Conservation (phyloP, 2,888 invertebrate genomes). For the Phengaris alcon region DNA sequence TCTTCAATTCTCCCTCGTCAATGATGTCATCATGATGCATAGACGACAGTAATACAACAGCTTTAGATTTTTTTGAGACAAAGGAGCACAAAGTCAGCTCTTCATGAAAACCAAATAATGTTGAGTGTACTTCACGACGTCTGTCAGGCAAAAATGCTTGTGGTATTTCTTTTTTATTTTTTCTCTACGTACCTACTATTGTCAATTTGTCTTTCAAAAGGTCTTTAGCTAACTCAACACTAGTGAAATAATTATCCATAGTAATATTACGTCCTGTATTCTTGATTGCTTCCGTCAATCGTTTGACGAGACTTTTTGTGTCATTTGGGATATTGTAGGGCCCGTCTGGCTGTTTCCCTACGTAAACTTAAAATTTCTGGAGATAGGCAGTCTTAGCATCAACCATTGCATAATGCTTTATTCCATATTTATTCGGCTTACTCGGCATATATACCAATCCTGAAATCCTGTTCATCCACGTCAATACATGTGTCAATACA, state of each 20-base stretch:
- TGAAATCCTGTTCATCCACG: too few species aligned
- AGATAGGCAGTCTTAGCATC: not conserved
- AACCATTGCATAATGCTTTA: slow-evolving; percentile 32
- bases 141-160: too few species aligned
- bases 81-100: too few species aligned
- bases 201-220: not conserved
- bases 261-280: slow-evolving; percentile 29
- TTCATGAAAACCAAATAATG: too few species aligned
- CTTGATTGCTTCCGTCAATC: slow-evolving; percentile 31
- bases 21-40: too few species aligned
- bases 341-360: slow-evolving; percentile 30
- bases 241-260: not conserved
- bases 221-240: not conserved
- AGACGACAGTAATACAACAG: too few species aligned
- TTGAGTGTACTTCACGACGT: too few species aligned
- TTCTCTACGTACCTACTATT: not conserved
- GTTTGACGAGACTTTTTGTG: slow-evolving; percentile 30
- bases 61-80: too few species aligned
- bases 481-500: too few species aligned
- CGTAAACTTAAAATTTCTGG: slow-evolving; percentile 30
- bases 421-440: slow-evolving; percentile 33
- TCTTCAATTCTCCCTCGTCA: too few species aligned
- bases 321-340: slow-evolving; percentile 26
- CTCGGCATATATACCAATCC: slow-evolving; percentile 16
- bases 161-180: too few species aligned